These are phyloP conservation scores for Nannospalax galili DNA, from an alignment of 2,113 vertebrate genomes.

Conservation along the genomic window DNA sequence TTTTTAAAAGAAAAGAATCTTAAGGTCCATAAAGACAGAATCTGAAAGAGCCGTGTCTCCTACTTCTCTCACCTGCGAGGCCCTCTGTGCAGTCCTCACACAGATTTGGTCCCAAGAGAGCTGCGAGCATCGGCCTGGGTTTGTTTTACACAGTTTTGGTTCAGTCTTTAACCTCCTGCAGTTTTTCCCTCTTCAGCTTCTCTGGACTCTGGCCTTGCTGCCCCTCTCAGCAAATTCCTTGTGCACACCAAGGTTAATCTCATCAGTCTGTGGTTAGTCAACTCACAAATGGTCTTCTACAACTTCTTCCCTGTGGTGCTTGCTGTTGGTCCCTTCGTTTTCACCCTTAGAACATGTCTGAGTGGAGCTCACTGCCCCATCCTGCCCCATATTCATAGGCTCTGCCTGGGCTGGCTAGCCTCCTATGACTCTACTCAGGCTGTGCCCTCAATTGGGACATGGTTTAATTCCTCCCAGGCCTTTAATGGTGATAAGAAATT, in stretches of 20 bases:
- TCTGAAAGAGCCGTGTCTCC: not conserved
- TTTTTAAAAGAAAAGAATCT: not conserved
- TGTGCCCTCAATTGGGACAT: fast-evolving
- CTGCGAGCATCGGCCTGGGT: not conserved
- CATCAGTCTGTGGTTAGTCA: slow-evolving; percentile 67
- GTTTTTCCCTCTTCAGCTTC: not conserved
- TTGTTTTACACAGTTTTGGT: not conserved
- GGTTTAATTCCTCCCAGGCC: not conserved
- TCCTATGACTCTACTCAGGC: not conserved
- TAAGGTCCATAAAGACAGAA: not conserved
- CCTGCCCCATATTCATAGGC: too few relatives aligned
- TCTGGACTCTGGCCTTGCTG: slow-evolving; percentile 62
- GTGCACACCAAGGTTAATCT: slow-evolving; percentile 75
- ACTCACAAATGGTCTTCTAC: slow-evolving; percentile 65
- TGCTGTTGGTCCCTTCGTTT: not conserved
- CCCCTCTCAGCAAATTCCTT: slow-evolving; percentile 63
- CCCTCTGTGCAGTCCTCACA: not conserved
- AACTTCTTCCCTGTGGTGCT: slow-evolving; percentile 40
- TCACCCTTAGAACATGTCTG: not conserved
- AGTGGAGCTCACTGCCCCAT: too few relatives aligned
- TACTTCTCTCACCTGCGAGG: not conserved
- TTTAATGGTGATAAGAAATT: not conserved
- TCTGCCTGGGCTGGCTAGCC: not conserved
- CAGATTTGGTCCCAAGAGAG: not conserved
- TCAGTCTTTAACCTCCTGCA: slow-evolving; percentile 22